Conservation (phyloP, 2,888 invertebrate species). For the Drosophila dives region DNA sequence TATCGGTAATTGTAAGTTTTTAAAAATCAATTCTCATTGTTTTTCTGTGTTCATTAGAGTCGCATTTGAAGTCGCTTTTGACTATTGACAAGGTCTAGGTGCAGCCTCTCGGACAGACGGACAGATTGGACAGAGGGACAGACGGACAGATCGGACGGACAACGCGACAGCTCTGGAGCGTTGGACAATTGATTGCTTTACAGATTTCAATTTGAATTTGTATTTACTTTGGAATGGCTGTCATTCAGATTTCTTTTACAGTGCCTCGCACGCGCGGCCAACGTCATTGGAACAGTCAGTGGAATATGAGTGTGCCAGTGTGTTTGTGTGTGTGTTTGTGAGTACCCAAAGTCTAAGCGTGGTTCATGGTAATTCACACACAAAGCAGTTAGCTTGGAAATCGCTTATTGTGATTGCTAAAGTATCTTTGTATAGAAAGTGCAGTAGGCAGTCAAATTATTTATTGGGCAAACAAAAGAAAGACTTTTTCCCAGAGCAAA, state of each 20-base stretch:
- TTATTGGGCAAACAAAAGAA: slow-evolving; percentile 32
- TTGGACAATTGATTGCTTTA: slow-evolving; percentile 70
- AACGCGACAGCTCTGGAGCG: slow-evolving; percentile 53
- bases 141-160: neutral
- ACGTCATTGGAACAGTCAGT: slow-evolving; percentile 53
- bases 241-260: slow-evolving; percentile 72
- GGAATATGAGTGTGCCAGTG: slow-evolving; percentile 8
- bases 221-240: slow-evolving; percentile 58
- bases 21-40: slow-evolving; percentile 71
- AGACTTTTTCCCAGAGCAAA: slow-evolving; percentile 40
- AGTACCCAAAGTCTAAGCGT: slow-evolving; percentile 5
- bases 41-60: slow-evolving; percentile 60
- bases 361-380: slow-evolving; percentile 47
- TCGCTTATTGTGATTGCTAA: slow-evolving; percentile 18
- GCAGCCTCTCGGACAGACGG: slow-evolving; percentile 63
- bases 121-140: neutral
- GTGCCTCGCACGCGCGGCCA: slow-evolving; percentile 56
- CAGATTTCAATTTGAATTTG: slow-evolving; percentile 64
- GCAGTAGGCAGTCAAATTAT: slow-evolving; percentile 12
- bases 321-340: slow-evolving; percentile 1
- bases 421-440: slow-evolving; percentile 45
- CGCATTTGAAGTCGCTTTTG: slow-evolving; percentile 61
- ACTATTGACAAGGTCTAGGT: slow-evolving; percentile 81
- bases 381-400: slow-evolving; percentile 16
- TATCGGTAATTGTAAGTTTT: slow-evolving; percentile 57